phyloP scores from a whole-genome alignment of 2,797 vertebrate species.

The Sardinella longiceps region DNA sequence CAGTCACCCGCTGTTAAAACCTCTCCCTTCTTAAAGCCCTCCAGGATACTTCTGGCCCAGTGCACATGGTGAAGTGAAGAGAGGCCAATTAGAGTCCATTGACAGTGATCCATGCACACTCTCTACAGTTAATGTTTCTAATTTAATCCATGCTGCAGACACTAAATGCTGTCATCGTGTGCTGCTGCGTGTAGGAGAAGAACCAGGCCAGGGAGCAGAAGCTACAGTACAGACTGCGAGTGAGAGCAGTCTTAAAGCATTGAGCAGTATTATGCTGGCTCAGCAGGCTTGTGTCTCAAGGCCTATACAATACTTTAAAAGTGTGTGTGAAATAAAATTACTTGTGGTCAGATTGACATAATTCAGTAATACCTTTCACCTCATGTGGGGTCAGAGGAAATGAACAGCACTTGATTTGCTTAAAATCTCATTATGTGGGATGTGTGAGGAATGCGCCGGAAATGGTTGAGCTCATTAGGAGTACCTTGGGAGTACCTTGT shows the following conservation, averaged over 20 bases:
- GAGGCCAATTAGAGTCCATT: not conserved
- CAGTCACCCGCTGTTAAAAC: not conserved
- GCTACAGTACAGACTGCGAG: too few species aligned
- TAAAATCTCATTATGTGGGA: too few species aligned
- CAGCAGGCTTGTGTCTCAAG: not conserved
- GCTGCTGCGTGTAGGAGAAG: not conserved
- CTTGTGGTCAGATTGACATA: not conserved
- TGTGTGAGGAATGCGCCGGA: too few species aligned
- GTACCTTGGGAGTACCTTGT: too few species aligned
- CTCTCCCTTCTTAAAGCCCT: not conserved
- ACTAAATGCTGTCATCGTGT: not conserved
- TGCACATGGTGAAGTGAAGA: not conserved
- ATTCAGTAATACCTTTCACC: too few species aligned
- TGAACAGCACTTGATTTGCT: too few species aligned
- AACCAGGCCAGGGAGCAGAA: not conserved
- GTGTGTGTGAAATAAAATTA: not conserved
- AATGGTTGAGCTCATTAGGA: too few species aligned
- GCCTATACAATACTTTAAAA: not conserved
- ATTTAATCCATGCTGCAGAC: not conserved
- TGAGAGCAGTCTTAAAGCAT: not conserved
- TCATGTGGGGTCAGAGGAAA: too few species aligned
- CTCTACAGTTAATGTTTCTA: not conserved
- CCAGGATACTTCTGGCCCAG: not conserved
- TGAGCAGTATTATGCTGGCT: too few species aligned
- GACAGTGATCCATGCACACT: not conserved